Base-by-base conservation (phyloP, 2,797 vertebrate species). In the Petrocephalus schoutedeni region DNA sequence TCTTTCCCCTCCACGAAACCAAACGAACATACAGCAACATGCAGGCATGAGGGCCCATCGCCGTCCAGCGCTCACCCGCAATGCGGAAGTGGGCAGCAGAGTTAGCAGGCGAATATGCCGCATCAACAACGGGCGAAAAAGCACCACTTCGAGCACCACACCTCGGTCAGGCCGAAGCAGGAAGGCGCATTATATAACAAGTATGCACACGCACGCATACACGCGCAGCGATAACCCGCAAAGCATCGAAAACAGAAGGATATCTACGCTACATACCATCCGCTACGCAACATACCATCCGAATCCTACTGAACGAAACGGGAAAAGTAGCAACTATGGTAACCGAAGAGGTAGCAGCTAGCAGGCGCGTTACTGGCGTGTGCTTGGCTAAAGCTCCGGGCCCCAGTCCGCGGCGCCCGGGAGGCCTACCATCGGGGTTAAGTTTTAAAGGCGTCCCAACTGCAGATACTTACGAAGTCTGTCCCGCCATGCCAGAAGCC, bases 401-500 rank as follows among this genome's bases (percentile, higher is more conserved):
- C 32, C 67, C 9, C 2, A 7, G 6, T 74, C 67, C 12, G 32
- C 67, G 12, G 12, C 67, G 14, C 32, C 10, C 32, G 32, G 67
- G 32, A 41, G 16, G 41, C 74, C 7, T 41, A 19, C 36, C 51
- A 49, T 21, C 51, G 8, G 16, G 41, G 53, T 23, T 9, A 54
- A 28, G n/a, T 51, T 54, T 9, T 77, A 36, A 83, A 2, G 53
- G 10, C 16, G 58, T 51, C 19, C 1, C 28, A 2, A 8, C 58
- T 2, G 58, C 57, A 51, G 8, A 64, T 53, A 95, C 95, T 94
- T 88, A 96, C 96, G 95, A 94, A 7, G 95, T 95, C 90, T 95
- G 94, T 23, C 95, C 94, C 19, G 95, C 94, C 94, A 96, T 94
- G 89, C 94, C 94, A 41, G 95, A 96, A 92, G 95, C 94, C 95